Evolutionary conservation across 2,113 vertebrate species (phyloP).

Genomic region (Micromys minutus): DNA sequence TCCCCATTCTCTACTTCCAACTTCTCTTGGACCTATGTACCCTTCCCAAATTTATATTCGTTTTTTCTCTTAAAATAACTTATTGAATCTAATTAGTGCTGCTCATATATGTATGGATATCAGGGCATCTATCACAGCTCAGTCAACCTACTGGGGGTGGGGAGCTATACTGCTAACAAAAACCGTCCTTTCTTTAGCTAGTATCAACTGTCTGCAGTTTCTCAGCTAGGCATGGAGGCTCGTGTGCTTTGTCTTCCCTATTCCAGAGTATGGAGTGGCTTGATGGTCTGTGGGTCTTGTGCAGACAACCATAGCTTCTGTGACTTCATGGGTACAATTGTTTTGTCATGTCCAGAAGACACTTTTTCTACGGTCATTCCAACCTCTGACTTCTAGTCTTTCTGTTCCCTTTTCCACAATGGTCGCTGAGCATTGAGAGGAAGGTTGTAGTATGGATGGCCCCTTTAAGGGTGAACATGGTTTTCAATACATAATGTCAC

Average conservation of each 20-base stretch:
- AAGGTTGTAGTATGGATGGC: neutral
- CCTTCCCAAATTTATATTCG: neutral
- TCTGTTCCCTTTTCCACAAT: neutral
- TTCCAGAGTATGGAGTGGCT: neutral
- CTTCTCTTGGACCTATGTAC: neutral
- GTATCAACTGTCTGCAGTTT: neutral
- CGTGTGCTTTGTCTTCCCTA: neutral
- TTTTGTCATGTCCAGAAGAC: neutral
- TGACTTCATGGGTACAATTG: neutral
- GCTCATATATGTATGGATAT: too few relatives aligned
- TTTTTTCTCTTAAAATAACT: neutral
- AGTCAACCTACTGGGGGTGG: neutral
- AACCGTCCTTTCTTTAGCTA: neutral
- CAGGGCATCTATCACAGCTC: neutral
- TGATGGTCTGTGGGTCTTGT: neutral
- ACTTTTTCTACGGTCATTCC: neutral
- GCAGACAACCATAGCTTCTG: neutral
- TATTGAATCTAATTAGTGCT: neutral
- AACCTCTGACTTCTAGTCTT: too few relatives aligned
- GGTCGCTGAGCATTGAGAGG: neutral
- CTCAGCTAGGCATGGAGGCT: neutral
- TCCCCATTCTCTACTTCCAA: too few relatives aligned
- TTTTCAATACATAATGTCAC: neutral
- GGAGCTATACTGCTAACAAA: neutral
- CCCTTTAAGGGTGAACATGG: too few relatives aligned